Evolutionary conservation across 2,797 vertebrate genomes (phyloP).

Genomic region (Chelon auratus): DNA sequence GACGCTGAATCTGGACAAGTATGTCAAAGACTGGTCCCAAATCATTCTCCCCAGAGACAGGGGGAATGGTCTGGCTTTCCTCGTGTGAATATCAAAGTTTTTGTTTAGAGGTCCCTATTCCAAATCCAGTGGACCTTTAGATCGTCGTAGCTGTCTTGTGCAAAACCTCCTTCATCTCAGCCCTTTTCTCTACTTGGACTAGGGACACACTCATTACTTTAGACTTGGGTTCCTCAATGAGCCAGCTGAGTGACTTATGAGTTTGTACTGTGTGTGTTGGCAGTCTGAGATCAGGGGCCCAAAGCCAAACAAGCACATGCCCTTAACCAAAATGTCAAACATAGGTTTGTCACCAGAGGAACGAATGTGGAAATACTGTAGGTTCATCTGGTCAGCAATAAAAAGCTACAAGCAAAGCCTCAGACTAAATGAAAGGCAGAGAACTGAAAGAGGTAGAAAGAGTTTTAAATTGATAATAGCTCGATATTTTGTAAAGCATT

Average conservation of each 20-base stretch:
- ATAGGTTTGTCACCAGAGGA: conserved; percentile 51
- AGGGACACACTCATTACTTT: conserved; percentile 35
- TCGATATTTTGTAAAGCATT: conserved; percentile 35
- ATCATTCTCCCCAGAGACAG: conserved; percentile 57
- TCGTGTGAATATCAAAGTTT: conserved; percentile 63
- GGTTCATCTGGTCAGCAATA: conserved; percentile 25
- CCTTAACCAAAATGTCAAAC: conserved; percentile 75
- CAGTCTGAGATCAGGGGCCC: conserved; percentile 55
- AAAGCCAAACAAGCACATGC: conserved; percentile 68
- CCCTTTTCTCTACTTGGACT: conserved; percentile 44
- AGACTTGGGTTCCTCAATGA: conserved; percentile 24
- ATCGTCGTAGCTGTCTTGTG: conserved; percentile 34
- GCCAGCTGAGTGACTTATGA: conserved; percentile 69
- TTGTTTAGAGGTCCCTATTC: conserved; percentile 18
- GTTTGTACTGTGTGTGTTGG: conserved; percentile 77
- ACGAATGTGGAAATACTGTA: conserved; percentile 60
- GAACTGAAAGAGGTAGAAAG: conserved; percentile 12
- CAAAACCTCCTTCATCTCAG: conserved; percentile 35
- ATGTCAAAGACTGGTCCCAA: conserved; percentile 69
- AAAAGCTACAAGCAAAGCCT: conserved; percentile 14
- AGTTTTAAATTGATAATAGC: conserved; percentile 18
- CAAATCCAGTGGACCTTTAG: conserved; percentile 28
- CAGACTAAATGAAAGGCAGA: conserved; percentile 14
- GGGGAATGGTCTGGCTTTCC: conserved; percentile 69
- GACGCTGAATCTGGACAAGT: conserved; percentile 63